These are phyloP conservation scores for Mirounga angustirostris DNA, from an alignment of 2,113 vertebrate species.

Conservation along the genomic window DNA sequence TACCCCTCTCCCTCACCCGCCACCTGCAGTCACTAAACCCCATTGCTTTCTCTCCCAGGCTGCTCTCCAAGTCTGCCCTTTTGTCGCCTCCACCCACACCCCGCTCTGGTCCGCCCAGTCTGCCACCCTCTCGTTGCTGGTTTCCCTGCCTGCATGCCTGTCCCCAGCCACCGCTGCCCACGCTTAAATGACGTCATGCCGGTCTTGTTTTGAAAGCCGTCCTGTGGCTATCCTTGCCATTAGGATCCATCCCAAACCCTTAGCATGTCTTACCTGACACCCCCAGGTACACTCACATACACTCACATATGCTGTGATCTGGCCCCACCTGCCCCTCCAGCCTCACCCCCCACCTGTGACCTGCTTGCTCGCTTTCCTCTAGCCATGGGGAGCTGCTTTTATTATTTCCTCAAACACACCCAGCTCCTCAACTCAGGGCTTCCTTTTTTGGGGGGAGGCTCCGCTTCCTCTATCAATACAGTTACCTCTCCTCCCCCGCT, in stretches of 20 bases:
- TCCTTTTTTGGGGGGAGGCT: neutral
- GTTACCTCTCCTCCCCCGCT: neutral
- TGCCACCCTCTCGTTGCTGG: accelerated
- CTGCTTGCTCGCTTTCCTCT: neutral
- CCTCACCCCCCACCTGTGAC: neutral
- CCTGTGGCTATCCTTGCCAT: neutral
- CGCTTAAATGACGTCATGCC: neutral
- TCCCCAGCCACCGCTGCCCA: accelerated
- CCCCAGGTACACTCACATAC: too few relatives aligned
- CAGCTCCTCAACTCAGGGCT: neutral
- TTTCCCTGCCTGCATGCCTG: neutral
- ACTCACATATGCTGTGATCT: neutral
- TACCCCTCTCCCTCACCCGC: too few relatives aligned
- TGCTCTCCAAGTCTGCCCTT: neutral
- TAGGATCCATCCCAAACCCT: neutral
- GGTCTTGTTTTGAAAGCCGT: neutral
- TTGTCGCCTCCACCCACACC: too few relatives aligned
- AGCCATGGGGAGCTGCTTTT: neutral
- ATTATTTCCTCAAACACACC: neutral
- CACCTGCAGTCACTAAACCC: neutral
- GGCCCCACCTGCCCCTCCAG: neutral
- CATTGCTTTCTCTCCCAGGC: neutral
- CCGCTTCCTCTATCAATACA: neutral
- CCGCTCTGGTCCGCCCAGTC: neutral
- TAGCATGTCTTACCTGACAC: neutral